A percentile compares a stretch with the other conserved stretches of the same genome.
Conservation (phyloP, 2,888 invertebrate genomes). For the Celastrina argiolus region DNA sequence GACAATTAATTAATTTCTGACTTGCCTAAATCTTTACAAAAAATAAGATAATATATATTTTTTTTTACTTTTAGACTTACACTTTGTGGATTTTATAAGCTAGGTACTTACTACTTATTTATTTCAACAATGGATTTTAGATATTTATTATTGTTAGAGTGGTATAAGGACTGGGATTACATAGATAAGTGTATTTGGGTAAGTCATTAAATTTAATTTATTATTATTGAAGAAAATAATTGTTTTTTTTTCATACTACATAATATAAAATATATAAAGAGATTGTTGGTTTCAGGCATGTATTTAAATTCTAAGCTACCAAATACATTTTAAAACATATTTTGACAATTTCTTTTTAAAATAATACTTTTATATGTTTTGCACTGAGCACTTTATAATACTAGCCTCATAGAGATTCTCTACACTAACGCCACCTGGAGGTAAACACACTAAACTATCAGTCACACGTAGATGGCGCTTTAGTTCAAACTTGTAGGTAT, state of each 20-base stretch:
- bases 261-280: no score
- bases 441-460: neutral
- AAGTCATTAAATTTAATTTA: constrained; percentile 34
- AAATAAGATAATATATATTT: neutral
- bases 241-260: no score
- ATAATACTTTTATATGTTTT: no score
- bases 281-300: no score
- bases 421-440: constrained; percentile 6
- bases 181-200: constrained; percentile 66
- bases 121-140: constrained; percentile 41
- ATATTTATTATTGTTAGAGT: constrained; percentile 54
- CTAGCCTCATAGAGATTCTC: no score
- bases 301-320: no score
- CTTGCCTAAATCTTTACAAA: neutral
- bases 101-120: neutral
- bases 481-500: neutral
- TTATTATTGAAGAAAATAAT: neutral
- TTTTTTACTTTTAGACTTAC: neutral
- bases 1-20: neutral
- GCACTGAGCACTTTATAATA: neutral
- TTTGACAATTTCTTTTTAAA: no score
- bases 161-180: constrained; percentile 64
- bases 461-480: constrained; percentile 8
- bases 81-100: neutral
- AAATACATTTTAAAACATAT: no score